Evolutionary conservation across 2,888 invertebrate genomes (phyloP).

Genomic region (Arrhopalites spinosus): DNA sequence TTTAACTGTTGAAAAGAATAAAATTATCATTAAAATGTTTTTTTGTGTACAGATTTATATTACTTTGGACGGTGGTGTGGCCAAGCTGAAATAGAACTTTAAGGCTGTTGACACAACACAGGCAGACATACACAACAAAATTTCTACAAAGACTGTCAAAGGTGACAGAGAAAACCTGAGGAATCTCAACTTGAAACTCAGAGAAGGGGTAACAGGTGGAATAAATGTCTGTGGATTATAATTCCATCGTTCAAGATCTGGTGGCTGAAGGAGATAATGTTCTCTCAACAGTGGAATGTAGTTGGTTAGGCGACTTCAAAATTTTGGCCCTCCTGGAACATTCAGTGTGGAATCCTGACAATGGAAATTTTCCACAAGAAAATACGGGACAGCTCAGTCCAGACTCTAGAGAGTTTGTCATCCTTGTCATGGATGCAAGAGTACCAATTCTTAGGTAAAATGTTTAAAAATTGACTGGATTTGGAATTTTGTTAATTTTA

Average conservation of each 20-base stretch:
- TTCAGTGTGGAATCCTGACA: constrained; percentile 58
- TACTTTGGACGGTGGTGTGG: too few relatives aligned
- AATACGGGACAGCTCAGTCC: constrained; percentile 40
- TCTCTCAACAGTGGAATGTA: constrained; percentile 53
- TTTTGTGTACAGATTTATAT: too few relatives aligned
- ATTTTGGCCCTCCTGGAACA: constrained; percentile 68
- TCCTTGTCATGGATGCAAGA: constrained; percentile 51
- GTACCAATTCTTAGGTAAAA: constrained; percentile 41
- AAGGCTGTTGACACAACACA: too few relatives aligned
- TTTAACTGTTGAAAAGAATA: too few relatives aligned
- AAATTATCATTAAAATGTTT: too few relatives aligned
- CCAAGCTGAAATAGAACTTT: too few relatives aligned
- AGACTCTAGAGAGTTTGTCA: constrained; percentile 49
- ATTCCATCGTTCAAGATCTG: constrained; percentile 65
- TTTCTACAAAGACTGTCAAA: too few relatives aligned
- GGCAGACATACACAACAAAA: too few relatives aligned
- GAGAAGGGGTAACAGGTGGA: constrained; percentile 25
- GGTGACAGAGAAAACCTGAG: not conserved
- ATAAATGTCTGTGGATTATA: too few relatives aligned
- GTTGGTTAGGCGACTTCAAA: constrained; percentile 60
- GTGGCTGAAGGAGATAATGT: constrained; percentile 66
- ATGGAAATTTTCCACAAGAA: not conserved
- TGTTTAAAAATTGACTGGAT: too few relatives aligned
- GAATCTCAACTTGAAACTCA: constrained; percentile 25
- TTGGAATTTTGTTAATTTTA: too few relatives aligned